Evolutionary conservation across 2,797 vertebrate species (phyloP).

Genomic region (Pyrocephalus nanus): DNA sequence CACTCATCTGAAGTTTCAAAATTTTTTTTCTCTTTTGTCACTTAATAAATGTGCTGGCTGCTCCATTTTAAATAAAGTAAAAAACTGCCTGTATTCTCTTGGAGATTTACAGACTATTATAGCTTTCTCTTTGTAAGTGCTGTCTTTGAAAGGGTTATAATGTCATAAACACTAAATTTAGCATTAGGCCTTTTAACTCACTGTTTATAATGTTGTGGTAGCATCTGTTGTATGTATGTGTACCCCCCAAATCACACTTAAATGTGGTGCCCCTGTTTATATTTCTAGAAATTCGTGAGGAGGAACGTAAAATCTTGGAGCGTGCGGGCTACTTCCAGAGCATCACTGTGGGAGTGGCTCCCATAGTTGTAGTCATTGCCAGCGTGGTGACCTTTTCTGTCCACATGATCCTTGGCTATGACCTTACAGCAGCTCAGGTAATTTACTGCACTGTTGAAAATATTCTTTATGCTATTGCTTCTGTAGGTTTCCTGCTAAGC

Average conservation of each 20-base stretch:
- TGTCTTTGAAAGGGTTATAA: not conserved
- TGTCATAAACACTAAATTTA: not conserved
- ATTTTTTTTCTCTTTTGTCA: not conserved
- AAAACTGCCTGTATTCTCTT: not conserved
- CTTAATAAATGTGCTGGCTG: not conserved
- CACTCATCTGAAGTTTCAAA: not conserved
- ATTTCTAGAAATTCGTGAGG: conserved; percentile 84
- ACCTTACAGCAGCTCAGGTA: conserved; percentile 92
- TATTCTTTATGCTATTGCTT: not conserved
- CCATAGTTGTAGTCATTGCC: conserved; percentile 91
- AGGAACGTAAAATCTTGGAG: conserved; percentile 86
- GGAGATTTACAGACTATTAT: not conserved
- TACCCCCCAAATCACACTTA: not conserved
- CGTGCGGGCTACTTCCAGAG: conserved; percentile 92
- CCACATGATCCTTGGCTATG: conserved; percentile 91
- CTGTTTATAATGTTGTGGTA: not conserved
- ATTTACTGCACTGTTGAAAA: not conserved
- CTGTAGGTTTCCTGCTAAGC: not conserved
- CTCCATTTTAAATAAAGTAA: not conserved
- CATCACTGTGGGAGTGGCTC: conserved; percentile 91
- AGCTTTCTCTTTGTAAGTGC: not conserved
- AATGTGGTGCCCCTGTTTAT: not conserved
- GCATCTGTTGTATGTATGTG: not conserved
- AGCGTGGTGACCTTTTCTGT: conserved; percentile 91
- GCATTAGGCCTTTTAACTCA: not conserved